Base-by-base conservation (phyloP, 53 echinoderm and acorn worm species). In the Hippasteria phrygiana region DNA sequence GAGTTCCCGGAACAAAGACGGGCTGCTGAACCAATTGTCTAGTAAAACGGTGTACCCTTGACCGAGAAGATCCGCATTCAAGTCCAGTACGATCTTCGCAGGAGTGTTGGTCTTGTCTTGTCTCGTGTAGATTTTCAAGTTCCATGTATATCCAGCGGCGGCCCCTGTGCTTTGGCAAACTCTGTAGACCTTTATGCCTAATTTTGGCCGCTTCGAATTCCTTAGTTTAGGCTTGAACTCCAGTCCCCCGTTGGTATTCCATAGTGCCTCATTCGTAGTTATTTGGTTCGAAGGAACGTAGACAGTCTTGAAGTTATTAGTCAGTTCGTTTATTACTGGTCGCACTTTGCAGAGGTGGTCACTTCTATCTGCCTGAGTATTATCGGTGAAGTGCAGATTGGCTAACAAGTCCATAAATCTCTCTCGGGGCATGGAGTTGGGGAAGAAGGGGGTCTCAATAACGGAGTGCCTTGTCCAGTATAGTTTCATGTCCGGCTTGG, bases 341-440 rank as follows among this genome's bases (percentile, higher is more conserved):
- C 70, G 70, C 5, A 70, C 10, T 17, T 70, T 70, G 70, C 16
- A 70, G 70, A 70, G 70, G 35, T 14, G 34, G 13, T 70, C 70
- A n/a, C n/a, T n/a, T n/a, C n/a, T n/a, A n/a, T n/a, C n/a, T n/a
- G n/a, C n/a, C n/a, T n/a, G n/a, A n/a, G n/a, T n/a, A n/a, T n/a
- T n/a, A n/a, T n/a, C n/a, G n/a, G n/a, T n/a, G n/a, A n/a, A n/a
- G n/a, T n/a, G n/a, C n/a, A n/a, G n/a, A n/a, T n/a, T n/a, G n/a
- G n/a, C n/a, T n/a, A n/a, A n/a, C n/a, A n/a, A n/a, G n/a, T n/a
- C n/a, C n/a, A n/a, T n/a, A n/a, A n/a, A n/a, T n/a, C n/a, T n/a
- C n/a, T n/a, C n/a, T n/a, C n/a, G n/a, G n/a, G n/a, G n/a, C n/a
- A n/a, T n/a, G n/a, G n/a, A n/a, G n/a, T n/a, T n/a, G n/a, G n/a